phyloP scores from a whole-genome alignment of 1,140 invertebrate species.

The Campoletis sonorensis region DNA sequence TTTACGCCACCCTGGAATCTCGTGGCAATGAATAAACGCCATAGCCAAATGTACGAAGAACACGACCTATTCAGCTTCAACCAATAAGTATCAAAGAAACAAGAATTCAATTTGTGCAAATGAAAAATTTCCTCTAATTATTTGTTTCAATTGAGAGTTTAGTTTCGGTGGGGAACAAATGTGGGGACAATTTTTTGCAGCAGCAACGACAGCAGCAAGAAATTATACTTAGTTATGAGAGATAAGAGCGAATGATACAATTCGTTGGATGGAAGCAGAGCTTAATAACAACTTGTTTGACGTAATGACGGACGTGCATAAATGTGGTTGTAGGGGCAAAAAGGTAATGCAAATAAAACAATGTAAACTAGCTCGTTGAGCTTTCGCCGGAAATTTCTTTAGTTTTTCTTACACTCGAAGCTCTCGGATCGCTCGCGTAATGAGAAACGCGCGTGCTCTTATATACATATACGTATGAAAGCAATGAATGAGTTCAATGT shows the following conservation, averaged over 20 bases:
- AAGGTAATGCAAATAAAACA: neutral
- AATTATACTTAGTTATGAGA: neutral
- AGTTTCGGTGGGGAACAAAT: too few species aligned
- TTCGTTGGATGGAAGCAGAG: neutral
- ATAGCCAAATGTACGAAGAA: too few species aligned
- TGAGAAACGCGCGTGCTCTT: slow-evolving; percentile 25
- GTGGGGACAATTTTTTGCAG: too few species aligned
- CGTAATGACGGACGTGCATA: neutral
- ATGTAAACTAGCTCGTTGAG: slow-evolving; percentile 10
- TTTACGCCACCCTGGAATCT: too few species aligned
- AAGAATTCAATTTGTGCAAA: too few species aligned
- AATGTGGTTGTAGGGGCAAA: neutral
- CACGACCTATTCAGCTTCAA: too few species aligned
- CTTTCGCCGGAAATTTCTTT: slow-evolving; percentile 13
- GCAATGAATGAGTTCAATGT: slow-evolving; percentile 21
- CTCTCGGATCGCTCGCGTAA: neutral
- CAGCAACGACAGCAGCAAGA: too few species aligned
- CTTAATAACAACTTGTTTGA: neutral
- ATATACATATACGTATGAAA: neutral
- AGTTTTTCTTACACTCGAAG: neutral
- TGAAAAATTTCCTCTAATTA: too few species aligned
- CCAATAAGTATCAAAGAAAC: too few species aligned
- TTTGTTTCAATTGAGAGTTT: too few species aligned
- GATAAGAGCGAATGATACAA: neutral
- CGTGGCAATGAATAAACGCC: too few species aligned